These are phyloP conservation scores for Caranx melampygus DNA, from an alignment of 2,113 vertebrate species.

Conservation along the genomic window DNA sequence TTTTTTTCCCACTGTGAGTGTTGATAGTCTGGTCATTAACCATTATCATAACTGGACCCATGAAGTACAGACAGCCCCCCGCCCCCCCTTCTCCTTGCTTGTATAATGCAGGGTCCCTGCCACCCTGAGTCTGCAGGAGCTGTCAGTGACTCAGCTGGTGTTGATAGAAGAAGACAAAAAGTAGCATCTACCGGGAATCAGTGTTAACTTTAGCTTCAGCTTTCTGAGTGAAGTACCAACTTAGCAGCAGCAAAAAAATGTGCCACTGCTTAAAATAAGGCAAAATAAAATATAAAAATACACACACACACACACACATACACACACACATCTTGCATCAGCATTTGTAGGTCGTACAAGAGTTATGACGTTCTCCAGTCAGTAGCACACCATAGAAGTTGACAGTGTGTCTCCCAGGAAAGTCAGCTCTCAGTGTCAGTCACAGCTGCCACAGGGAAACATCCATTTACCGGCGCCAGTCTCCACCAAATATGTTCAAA, in stretches of 20 bases:
- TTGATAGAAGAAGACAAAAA: conserved; percentile 13
- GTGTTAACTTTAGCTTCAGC: background rate
- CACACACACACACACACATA: too few relatives aligned
- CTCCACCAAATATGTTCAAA: background rate
- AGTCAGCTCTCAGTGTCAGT: conserved; percentile 3
- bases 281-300: too few relatives aligned
- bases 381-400: too few relatives aligned
- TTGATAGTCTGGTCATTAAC: background rate
- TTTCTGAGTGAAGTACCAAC: background rate
- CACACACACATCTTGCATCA: background rate
- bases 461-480: background rate
- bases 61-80: background rate
- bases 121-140: background rate
- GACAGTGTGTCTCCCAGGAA: conserved; percentile 9
- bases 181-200: background rate
- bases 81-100: background rate
- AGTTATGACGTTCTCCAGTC: background rate
- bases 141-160: background rate
- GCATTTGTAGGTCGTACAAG: background rate
- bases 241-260: background rate
- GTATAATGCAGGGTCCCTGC: background rate
- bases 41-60: background rate
- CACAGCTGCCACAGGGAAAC: conserved; percentile 1
- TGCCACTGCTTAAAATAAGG: background rate
- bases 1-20: background rate